These are phyloP conservation scores for Falco peregrinus DNA, from an alignment of 2,797 vertebrate species.

Conservation along the genomic window DNA sequence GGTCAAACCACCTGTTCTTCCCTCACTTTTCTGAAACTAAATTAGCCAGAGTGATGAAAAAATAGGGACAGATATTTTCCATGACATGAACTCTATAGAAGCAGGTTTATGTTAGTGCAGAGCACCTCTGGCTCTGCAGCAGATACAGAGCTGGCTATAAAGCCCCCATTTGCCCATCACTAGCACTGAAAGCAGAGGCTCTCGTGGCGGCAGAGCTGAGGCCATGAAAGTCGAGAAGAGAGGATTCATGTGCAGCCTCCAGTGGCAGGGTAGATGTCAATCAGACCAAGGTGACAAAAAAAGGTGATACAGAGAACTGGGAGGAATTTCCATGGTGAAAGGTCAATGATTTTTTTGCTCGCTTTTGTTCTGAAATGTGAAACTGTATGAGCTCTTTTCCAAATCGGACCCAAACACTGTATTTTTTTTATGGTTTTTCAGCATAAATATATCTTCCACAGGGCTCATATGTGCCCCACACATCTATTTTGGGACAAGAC, in stretches of 20 bases:
- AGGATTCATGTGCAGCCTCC: rapidly evolving
- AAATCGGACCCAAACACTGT: not conserved
- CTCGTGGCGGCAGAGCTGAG: not conserved
- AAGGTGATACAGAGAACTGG: not conserved
- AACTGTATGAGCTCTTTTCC: not conserved
- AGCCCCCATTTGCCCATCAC: not conserved
- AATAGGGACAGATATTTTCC: not conserved
- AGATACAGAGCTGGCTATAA: not conserved
- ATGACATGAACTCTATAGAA: not conserved
- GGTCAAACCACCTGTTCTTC: not conserved
- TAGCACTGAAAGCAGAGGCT: not conserved
- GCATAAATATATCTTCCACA: not conserved
- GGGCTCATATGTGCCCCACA: not conserved
- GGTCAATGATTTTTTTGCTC: not conserved
- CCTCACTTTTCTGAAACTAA: not conserved
- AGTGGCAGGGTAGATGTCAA: not conserved
- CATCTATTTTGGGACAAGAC: not conserved
- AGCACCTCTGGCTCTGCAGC: not conserved
- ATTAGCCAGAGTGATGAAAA: not conserved
- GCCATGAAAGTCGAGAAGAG: not conserved
- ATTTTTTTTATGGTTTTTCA: not conserved
- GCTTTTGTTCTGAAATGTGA: not conserved
- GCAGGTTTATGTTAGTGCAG: not conserved
- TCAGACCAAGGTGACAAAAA: not conserved
- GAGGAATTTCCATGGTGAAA: not conserved